Conservation (phyloP, 2,888 invertebrate species). For the Oxycera nigricornis region DNA sequence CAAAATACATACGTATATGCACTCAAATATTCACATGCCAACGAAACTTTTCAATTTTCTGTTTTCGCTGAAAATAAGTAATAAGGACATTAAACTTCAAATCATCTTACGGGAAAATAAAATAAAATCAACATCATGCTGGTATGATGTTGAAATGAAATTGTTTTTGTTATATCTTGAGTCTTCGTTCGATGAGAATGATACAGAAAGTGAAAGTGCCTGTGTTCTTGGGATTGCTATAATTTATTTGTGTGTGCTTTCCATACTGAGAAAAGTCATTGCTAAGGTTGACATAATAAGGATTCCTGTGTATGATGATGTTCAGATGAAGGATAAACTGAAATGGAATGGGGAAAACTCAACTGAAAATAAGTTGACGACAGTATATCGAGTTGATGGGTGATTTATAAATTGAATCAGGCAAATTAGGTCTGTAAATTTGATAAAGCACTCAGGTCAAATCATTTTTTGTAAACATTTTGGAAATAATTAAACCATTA, state of each 20-base stretch:
- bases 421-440: no score
- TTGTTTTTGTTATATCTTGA: neutral
- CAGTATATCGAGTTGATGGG: no score
- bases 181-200: neutral
- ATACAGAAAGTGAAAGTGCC: neutral
- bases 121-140: neutral
- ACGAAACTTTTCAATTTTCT: neutral
- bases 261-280: neutral
- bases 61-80: neutral
- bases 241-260: neutral
- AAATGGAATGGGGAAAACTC: no score
- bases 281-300: constrained; percentile 16
- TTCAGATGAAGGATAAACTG: no score
- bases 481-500: no score
- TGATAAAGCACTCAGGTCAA: no score
- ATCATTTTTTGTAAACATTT: no score
- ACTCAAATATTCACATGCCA: no score
- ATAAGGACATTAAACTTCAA: constrained; percentile 25
- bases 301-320: constrained; percentile 8
- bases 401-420: no score
- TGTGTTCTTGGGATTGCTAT: no score
- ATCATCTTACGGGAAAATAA: neutral
- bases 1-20: no score
- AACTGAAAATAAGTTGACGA: no score
- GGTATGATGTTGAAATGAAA: constrained; percentile 17